Percentiles rank a stretch among this genome's conserved stretches.
Evolutionary conservation across 2,797 vertebrate species (phyloP).

Genomic region (Bradypus variegatus): DNA sequence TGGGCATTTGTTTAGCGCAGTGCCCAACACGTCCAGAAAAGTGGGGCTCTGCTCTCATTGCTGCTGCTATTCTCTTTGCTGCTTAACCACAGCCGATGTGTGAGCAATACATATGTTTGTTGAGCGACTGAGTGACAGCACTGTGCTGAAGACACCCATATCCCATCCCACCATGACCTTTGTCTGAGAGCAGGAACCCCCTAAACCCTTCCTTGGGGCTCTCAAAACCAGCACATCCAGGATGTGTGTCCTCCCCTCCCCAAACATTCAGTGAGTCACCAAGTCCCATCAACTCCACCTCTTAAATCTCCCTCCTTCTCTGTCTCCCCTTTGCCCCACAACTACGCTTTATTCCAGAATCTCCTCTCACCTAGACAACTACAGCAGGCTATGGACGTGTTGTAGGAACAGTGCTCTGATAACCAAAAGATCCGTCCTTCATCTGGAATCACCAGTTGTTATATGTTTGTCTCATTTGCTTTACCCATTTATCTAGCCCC

Average conservation of each 20-base stretch:
- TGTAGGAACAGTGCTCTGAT: neutral
- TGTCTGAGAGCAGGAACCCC: neutral
- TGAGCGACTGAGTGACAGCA: neutral
- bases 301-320: neutral
- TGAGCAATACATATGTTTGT: neutral
- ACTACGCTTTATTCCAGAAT: neutral
- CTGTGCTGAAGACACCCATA: neutral
- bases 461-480: neutral
- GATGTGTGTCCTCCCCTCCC: neutral
- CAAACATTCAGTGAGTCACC: slow-evolving; percentile 38
- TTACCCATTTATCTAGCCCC: neutral
- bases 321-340: neutral
- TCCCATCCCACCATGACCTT: neutral
- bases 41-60: neutral
- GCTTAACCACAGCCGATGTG: too few species aligned
- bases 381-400: too few species aligned
- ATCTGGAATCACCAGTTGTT: neutral
- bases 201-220: neutral
- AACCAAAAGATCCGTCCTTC: neutral
- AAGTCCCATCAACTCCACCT: neutral
- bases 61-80: too few species aligned
- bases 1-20: neutral
- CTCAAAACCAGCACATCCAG: neutral
- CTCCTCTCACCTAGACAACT: neutral
- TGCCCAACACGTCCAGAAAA: neutral